Evolutionary conservation across 2,113 vertebrate species (phyloP).

Genomic region (Eurystomus gularis): DNA sequence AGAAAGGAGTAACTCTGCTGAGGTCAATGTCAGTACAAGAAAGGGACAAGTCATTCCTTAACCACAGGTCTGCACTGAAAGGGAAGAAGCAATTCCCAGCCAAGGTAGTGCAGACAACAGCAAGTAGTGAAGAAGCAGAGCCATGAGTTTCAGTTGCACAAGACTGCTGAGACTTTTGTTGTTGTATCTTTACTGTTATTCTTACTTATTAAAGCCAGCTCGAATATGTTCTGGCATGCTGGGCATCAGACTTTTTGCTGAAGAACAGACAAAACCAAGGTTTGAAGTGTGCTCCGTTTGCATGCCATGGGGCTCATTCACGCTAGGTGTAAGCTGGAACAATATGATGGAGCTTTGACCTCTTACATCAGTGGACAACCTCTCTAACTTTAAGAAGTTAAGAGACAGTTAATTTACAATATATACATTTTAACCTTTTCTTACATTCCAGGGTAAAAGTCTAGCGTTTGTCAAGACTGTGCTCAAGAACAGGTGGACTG

Average conservation of each 20-base stretch:
- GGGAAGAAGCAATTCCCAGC: background rate
- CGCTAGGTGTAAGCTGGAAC: background rate
- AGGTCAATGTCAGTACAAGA: background rate
- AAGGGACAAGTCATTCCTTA: background rate
- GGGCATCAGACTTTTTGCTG: background rate
- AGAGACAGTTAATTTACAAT: background rate
- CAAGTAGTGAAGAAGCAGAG: background rate
- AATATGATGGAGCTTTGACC: background rate
- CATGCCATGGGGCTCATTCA: background rate
- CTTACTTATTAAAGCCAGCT: background rate
- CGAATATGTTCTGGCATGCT: background rate
- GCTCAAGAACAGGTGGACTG: background rate
- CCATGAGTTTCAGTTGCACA: background rate
- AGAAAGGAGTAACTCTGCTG: background rate
- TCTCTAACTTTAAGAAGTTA: background rate
- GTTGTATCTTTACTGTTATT: background rate
- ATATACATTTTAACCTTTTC: background rate
- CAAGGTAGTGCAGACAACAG: background rate
- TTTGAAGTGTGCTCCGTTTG: background rate
- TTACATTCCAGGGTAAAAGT: background rate
- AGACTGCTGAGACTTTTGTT: background rate
- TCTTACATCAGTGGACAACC: background rate
- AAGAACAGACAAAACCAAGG: background rate
- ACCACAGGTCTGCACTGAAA: background rate
- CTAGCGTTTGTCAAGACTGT: background rate